A percentile compares a stretch with the other conserved stretches of the same genome.
phyloP scores from a whole-genome alignment of 2,888 invertebrate species.

The Tenthredo notha region DNA sequence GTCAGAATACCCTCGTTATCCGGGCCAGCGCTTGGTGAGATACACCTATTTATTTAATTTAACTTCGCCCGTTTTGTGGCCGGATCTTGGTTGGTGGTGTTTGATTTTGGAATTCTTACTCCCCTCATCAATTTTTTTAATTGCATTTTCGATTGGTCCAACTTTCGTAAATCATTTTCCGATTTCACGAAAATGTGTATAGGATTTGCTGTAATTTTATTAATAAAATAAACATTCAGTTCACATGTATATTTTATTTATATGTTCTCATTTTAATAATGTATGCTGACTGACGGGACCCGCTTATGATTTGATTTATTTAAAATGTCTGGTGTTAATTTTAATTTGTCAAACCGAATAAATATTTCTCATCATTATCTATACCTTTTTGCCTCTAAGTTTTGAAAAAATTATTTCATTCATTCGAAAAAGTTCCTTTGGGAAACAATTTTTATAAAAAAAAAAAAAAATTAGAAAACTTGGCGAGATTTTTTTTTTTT shows the following conservation, averaged over 20 bases:
- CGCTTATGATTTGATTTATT: not conserved
- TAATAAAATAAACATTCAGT: conserved; percentile 7
- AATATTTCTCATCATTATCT: conserved; percentile 7
- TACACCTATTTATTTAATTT: not conserved
- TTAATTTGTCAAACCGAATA: not conserved
- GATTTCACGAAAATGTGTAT: conserved; percentile 1
- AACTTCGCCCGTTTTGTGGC: not conserved
- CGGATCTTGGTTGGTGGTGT: not conserved
- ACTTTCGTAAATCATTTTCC: not conserved
- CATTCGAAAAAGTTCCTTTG: not conserved
- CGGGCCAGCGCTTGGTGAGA: too few relatives aligned
- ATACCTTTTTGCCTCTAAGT: not conserved
- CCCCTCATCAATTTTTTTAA: not conserved
- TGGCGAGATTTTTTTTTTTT: too few relatives aligned
- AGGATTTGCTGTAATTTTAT: not conserved
- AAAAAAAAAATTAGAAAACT: too few relatives aligned
- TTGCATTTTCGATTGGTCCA: not conserved
- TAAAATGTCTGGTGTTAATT: not conserved
- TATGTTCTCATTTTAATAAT: not conserved
- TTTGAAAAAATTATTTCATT: not conserved
- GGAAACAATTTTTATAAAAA: too few relatives aligned
- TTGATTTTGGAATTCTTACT: not conserved
- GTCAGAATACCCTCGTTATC: too few relatives aligned
- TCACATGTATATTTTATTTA: conserved; percentile 6
- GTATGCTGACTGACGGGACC: not conserved